Base-by-base conservation (phyloP, 1,140 invertebrate genomes). In the Littorina saxatilis region DNA sequence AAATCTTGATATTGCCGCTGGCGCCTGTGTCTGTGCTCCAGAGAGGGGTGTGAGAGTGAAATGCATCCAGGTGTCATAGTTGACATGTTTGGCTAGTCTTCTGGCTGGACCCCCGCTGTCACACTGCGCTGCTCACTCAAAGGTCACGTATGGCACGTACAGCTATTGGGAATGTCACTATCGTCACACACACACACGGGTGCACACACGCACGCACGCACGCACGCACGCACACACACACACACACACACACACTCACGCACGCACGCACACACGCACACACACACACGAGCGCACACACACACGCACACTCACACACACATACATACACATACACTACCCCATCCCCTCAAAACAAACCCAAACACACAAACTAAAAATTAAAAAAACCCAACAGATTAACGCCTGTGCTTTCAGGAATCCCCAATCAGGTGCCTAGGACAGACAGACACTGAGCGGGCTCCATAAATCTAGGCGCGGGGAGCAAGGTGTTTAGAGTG, bases 11-110 rank as follows among this genome's bases (percentile, higher is more conserved):
- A 5, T 5, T 17, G 17, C 7, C 17, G 43, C 43, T 9, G 5
- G 43, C 17, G 43, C 43, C 43, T 47, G 5, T 47, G 43, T 5
- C 43, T 9, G 43, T 47, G 43, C 43, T n/a, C n/a, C n/a, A 47
- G 43, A 5, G 7, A 17, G 43, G 43, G 43, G 17, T 5, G 43
- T 47, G 43, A n/a, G 43, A 47, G 43, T 47, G 43, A 47, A 47
- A 47, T 47, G 43, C 43, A 47, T 47, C 43, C 17, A 17, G 43
- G 43, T 9, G 43, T 47, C 43, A 5, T 5, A 20, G 17, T n/a
- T 68, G 66, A 68, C 66, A 68, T 68, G 66, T 68, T 68, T 68
- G 32, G 66, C 32, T 32, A 68, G n/a, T n/a, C n/a, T n/a, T n/a
- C 17, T 7, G 66, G 66, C 17, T 17, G 4, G 32, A 37, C 32